Conservation (phyloP, 2,797 vertebrate genomes). For the Staurois parvus region DNA sequence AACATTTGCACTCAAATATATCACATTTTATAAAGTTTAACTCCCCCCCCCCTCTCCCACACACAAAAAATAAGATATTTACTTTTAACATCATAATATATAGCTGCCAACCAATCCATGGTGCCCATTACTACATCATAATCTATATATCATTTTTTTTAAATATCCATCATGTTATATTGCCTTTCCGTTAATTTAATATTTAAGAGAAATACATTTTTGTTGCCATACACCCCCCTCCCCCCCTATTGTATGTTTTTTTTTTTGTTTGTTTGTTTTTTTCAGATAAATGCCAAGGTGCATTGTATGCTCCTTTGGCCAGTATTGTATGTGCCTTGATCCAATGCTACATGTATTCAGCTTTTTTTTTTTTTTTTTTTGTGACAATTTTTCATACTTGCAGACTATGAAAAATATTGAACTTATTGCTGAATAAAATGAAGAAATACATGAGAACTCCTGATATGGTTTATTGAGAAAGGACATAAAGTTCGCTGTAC, state of each 20-base stretch:
- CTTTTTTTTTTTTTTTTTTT: slow-evolving; percentile 84
- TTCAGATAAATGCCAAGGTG: slow-evolving; percentile 99
- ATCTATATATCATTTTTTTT: slow-evolving; percentile 63
- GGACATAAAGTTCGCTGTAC: not conserved
- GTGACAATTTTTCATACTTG: slow-evolving; percentile 96
- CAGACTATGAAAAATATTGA: slow-evolving; percentile 95
- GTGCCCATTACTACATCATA: slow-evolving; percentile 81
- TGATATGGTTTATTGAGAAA: slow-evolving; percentile 68
- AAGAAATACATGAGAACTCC: slow-evolving; percentile 66
- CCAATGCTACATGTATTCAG: slow-evolving; percentile 99
- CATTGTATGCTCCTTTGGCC: slow-evolving; percentile 99
- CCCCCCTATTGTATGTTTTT: slow-evolving; percentile 67
- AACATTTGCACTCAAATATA: not conserved
- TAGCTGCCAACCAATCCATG: slow-evolving; percentile 62
- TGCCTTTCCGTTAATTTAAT: slow-evolving; percentile 76
- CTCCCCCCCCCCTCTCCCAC: too few relatives aligned
- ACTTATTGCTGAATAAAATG: slow-evolving; percentile 98
- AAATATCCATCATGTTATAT: slow-evolving; percentile 66
- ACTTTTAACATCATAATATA: not conserved
- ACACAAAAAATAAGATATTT: not conserved
- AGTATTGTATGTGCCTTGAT: slow-evolving; percentile 99
- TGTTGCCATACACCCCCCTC: slow-evolving; percentile 88
- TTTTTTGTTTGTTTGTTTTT: slow-evolving; percentile 85
- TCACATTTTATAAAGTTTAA: too few relatives aligned
- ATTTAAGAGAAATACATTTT: slow-evolving; percentile 82